Conservation (phyloP, 2,113 vertebrate species). For the Rynchops niger region DNA sequence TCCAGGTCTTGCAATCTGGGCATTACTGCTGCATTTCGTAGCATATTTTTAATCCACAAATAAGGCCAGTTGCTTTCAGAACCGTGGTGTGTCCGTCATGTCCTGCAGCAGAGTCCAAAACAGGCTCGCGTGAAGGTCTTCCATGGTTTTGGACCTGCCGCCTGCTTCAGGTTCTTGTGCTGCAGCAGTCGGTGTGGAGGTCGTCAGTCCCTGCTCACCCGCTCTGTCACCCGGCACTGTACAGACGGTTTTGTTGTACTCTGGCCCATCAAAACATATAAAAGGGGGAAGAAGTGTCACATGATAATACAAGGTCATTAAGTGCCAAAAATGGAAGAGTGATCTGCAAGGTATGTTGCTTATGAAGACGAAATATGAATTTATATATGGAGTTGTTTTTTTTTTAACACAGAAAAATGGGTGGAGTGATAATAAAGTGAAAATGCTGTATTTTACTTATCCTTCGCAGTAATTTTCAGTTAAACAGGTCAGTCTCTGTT, state of each 20-base stretch:
- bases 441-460: not conserved
- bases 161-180: not conserved
- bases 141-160: not conserved
- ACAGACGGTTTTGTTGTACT: too few relatives aligned
- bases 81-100: accelerated
- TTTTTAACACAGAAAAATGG: not conserved
- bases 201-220: accelerated
- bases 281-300: not conserved
- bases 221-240: accelerated
- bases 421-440: not conserved
- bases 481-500: not conserved
- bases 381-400: accelerated
- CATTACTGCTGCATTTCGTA: accelerated
- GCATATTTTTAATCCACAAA: not conserved
- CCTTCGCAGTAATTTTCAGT: not conserved
- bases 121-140: not conserved
- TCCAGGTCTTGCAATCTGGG: not conserved
- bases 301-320: accelerated
- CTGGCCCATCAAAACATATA: accelerated
- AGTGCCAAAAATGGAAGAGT: not conserved
- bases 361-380: not conserved
- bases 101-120: not conserved
- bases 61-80: not conserved
- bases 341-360: accelerated
- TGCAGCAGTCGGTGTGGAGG: not conserved